A percentile compares a stretch with the other conserved stretches of the same genome.
Evolutionary conservation across 2,113 vertebrate species (phyloP).

Genomic region (Chitala chitala): DNA sequence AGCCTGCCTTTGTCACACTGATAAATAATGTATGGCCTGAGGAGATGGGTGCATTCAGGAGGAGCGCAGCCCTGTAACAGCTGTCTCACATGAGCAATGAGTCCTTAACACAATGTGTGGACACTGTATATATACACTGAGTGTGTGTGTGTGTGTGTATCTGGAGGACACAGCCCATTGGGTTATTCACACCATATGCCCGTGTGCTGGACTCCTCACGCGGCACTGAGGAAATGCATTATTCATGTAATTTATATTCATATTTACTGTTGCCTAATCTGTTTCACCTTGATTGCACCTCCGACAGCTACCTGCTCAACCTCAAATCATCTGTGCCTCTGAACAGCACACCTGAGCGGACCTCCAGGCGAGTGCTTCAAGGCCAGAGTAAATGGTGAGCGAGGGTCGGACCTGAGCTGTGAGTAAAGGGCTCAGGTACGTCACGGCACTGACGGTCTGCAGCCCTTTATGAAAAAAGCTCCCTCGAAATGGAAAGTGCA

Average conservation of each 20-base stretch:
- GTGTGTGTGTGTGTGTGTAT: no score
- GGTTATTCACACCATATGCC: not conserved
- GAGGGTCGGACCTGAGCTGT: no score
- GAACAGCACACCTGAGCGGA: no score
- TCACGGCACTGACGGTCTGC: no score
- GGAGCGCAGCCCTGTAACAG: not conserved
- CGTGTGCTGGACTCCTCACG: not conserved
- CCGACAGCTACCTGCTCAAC: not conserved
- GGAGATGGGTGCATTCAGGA: not conserved
- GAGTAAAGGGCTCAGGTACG: no score
- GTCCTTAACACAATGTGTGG: not conserved
- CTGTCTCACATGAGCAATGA: not conserved
- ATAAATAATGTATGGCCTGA: not conserved
- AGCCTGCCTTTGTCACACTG: not conserved
- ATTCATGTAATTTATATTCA: not conserved
- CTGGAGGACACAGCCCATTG: not conserved
- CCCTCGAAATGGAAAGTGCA: slow-evolving; percentile 74
- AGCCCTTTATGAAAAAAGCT: no score
- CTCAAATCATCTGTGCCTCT: no score
- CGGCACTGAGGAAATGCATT: not conserved
- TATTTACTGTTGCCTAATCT: not conserved
- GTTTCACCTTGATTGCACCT: not conserved
- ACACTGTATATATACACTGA: not conserved
- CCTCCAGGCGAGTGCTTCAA: no score
- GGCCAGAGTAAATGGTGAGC: no score